Percentiles rank a stretch among this genome's conserved stretches.
Conservation (phyloP, 2,888 invertebrate species). For the Brassicogethes aeneus region DNA sequence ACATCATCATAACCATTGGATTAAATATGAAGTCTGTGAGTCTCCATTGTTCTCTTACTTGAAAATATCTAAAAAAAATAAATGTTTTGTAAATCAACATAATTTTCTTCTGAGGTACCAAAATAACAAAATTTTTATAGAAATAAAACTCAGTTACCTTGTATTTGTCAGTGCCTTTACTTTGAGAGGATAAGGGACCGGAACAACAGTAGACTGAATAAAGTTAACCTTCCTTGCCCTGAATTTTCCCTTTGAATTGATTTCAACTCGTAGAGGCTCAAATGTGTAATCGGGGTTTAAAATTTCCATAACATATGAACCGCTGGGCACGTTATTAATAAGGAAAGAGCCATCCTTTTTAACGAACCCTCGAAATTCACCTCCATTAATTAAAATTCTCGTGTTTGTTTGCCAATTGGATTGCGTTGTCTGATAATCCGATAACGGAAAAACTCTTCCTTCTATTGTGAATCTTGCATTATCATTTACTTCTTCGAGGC, state of each 20-base stretch:
- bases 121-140: too few relatives aligned
- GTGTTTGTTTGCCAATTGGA: conserved; percentile 70
- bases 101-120: too few relatives aligned
- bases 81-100: conserved; percentile 26
- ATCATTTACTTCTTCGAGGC: conserved; percentile 36
- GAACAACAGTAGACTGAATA: conserved; percentile 83
- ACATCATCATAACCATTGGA: conserved; percentile 98
- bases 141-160: conserved; percentile 29
- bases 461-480: conserved; percentile 63
- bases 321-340: conserved; percentile 79
- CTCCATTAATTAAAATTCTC: conserved; percentile 77
- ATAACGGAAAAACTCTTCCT: conserved; percentile 67
- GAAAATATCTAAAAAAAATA: conserved; percentile 57
- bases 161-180: conserved; percentile 75
- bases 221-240: conserved; percentile 90
- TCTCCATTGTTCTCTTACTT: conserved; percentile 92
- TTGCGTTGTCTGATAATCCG: conserved; percentile 47
- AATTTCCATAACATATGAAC: conserved; percentile 91
- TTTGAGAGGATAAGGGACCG: conserved; percentile 87
- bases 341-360: conserved; percentile 87
- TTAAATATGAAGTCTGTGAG: conserved; percentile 93
- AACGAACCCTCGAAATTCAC: conserved; percentile 79
- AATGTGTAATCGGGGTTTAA: conserved; percentile 85
- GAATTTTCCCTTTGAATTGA: conserved; percentile 94
- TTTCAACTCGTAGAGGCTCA: conserved; percentile 92